Evolutionary conservation across 2,888 invertebrate species (phyloP).

Genomic region (Abrostola triplasia): DNA sequence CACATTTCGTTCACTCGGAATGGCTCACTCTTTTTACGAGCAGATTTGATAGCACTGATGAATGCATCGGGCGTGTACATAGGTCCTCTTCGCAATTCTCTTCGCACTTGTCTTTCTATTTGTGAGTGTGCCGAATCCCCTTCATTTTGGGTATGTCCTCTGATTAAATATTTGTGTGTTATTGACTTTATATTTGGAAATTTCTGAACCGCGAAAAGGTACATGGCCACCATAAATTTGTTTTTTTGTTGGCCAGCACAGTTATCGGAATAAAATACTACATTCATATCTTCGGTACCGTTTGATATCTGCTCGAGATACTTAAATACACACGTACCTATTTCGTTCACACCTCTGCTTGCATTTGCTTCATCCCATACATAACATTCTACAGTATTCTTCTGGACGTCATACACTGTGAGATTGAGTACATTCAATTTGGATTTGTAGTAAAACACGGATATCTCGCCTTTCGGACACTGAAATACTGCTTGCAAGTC

Average conservation of each 20-base stretch:
- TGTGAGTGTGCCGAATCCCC: no score
- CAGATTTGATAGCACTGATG: conserved; percentile 30
- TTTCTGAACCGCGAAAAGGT: no score
- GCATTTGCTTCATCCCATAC: conserved; percentile 66
- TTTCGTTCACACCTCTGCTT: conserved; percentile 62
- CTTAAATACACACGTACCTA: conserved; percentile 61
- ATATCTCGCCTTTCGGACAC: conserved; percentile 60
- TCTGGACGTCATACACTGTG: conserved; percentile 51
- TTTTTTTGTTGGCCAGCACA: conserved; percentile 22
- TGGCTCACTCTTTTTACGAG: conserved; percentile 24
- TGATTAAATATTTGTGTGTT: no score
- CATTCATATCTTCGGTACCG: conserved; percentile 8
- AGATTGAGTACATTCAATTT: conserved; percentile 62
- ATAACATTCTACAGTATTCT: conserved; percentile 50
- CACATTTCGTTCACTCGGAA: background rate
- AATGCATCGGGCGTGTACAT: conserved; percentile 37
- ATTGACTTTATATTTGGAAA: no score
- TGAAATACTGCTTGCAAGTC: conserved; percentile 62
- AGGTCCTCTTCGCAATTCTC: conserved; percentile 20
- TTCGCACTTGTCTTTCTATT: conserved; percentile 24
- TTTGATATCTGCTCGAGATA: conserved; percentile 5
- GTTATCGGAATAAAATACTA: conserved; percentile 17
- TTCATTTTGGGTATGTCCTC: no score
- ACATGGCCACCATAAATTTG: conserved; percentile 22
- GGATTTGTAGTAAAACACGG: conserved; percentile 60